Evolutionary conservation across 2,797 vertebrate species (phyloP), one percentile per base, ranked within the genome.

Genomic region (Discoglossus pictus): DNA sequence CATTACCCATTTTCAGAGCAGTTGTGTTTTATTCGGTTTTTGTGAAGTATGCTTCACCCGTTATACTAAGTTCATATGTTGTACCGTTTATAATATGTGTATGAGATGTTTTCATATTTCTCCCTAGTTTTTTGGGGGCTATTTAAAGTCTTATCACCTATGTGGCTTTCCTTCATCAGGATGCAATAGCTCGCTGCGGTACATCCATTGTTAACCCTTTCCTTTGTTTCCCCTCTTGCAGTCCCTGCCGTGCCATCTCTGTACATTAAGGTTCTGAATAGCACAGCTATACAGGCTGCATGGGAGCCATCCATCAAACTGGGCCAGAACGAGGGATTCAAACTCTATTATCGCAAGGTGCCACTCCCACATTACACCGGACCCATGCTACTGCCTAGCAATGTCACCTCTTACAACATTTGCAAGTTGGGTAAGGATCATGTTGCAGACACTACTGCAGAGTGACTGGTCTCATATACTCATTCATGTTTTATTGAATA

Each of bases 221-320:
- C 8, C 75, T 58, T 3, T 2, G 69, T 48, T 73, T 34, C 64
- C 46, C 73, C 55, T 78, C 12, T 89, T 88, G 66, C 87, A 97
- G 95, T 96, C 59, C 97, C 97, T 0, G 92, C 92, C 2, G 87
- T 93, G 17, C 97, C 97, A 0, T 87, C 90, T 0, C 81, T 99
- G 74, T 93, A 90, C 35, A 94, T 93, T 21, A 92, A 93, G 69
- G 91, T 96, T 65, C 68, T 98, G 74, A 94, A 95, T 81, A 88
- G 85, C 81, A 94, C 88, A 0, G 74, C 92, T 0, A 78, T 98
- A 56, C 94, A 95, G 81, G 92, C 90, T 0, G 79, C 65, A 0
- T 99, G 97, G 97, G 96, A 98, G 61, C 88, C 94, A 20, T 93
- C 95, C 72, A 83, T 88, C 31, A 93, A 97, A 78, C 91, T 96